Evolutionary conservation across 2,113 vertebrate species (phyloP).

Genomic region (Peucedramus taeniatus): DNA sequence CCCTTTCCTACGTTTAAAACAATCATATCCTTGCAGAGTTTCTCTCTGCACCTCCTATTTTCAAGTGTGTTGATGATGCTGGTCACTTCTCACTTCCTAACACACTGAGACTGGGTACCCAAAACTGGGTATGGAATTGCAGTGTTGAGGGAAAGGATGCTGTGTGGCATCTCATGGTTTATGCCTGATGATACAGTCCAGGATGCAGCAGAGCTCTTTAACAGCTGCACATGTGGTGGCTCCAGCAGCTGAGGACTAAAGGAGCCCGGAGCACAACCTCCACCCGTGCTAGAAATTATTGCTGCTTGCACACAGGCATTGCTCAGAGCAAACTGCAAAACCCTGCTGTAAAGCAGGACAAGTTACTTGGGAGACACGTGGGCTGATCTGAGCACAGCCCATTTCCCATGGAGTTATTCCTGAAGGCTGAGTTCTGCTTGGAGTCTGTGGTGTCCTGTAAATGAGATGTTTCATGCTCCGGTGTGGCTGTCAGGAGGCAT

Average conservation of each 20-base stretch:
- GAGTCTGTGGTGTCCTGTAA: background rate
- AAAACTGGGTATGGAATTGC: background rate
- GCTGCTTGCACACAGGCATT: background rate
- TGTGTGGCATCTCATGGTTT: background rate
- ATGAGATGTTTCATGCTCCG: background rate
- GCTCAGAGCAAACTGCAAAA: background rate
- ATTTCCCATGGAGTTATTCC: background rate
- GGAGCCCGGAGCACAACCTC: background rate
- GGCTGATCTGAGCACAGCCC: background rate
- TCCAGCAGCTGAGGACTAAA: background rate
- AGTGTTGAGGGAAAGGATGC: background rate
- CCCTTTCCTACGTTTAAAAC: background rate
- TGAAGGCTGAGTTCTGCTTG: background rate
- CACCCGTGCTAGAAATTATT: background rate
- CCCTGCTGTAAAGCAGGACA: background rate
- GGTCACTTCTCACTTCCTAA: background rate
- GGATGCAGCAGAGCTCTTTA: background rate
- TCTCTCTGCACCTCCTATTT: background rate
- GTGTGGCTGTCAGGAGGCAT: background rate
- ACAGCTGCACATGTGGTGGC: background rate
- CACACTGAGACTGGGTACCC: background rate
- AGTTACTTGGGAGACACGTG: background rate
- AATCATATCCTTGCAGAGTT: background rate
- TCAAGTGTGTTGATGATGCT: background rate
- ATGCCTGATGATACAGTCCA: background rate